phyloP scores from a whole-genome alignment of 2,113 vertebrate species.

The Sebastes schlegelii region DNA sequence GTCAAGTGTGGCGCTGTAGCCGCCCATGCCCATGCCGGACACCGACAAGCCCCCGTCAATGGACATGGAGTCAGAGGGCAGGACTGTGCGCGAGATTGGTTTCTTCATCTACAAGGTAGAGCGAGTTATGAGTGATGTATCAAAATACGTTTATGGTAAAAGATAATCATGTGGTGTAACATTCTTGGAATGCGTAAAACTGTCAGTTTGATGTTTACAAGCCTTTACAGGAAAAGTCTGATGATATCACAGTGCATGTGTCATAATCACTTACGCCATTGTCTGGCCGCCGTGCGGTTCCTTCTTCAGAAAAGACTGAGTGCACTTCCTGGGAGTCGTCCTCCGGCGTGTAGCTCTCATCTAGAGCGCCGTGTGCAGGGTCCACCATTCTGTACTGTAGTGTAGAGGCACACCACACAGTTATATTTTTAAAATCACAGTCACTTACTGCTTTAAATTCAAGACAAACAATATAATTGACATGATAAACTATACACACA shows the following conservation, averaged over 20 bases:
- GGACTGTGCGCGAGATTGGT: constrained; percentile 90
- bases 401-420: constrained; percentile 19
- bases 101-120: constrained; percentile 90
- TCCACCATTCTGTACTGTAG: constrained; percentile 91
- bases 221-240: background rate
- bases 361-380: constrained; percentile 89
- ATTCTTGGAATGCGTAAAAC: background rate
- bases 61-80: constrained; percentile 80
- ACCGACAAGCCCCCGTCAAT: constrained; percentile 85
- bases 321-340: constrained; percentile 91
- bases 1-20: constrained; percentile 92
- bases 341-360: constrained; percentile 92
- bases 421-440: background rate
- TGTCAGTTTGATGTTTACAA: too few relatives aligned
- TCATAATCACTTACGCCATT: constrained; percentile 84
- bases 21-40: constrained; percentile 71
- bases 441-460: background rate
- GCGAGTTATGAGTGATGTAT: background rate
- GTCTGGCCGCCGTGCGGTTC: constrained; percentile 89
- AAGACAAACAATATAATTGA: background rate
- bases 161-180: background rate
- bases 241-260: background rate
- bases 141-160: background rate
- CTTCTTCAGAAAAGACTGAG: constrained; percentile 93
- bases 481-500: background rate